Percentiles rank a stretch among this genome's conserved stretches.
These are phyloP conservation scores for Aphodius granarius DNA, from an alignment of 2,888 invertebrate genomes.

Conservation along the genomic window DNA sequence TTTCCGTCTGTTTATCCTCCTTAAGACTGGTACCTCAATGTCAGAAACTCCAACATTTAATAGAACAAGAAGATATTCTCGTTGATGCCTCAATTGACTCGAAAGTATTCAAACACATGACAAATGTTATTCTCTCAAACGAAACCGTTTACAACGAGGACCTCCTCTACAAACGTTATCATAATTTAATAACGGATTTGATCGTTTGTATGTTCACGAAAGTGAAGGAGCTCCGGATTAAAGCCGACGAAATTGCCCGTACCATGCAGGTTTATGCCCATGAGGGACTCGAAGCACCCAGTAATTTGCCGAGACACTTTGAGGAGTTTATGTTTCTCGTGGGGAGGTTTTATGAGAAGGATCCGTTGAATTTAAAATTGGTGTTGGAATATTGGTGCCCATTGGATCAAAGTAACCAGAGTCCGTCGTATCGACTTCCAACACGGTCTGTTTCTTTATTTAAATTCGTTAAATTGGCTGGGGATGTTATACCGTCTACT, in stretches of 20 bases:
- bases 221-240: constrained; percentile 77
- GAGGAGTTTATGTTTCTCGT: constrained; percentile 81
- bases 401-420: constrained; percentile 52
- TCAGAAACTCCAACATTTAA: constrained; percentile 58
- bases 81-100: constrained; percentile 79
- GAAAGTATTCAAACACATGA: constrained; percentile 78
- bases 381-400: constrained; percentile 84
- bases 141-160: constrained; percentile 72
- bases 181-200: constrained; percentile 87
- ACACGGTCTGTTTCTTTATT: constrained; percentile 78
- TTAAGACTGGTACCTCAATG: constrained; percentile 62
- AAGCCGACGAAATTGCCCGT: constrained; percentile 88
- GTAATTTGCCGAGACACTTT: constrained; percentile 76
- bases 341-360: constrained; percentile 75
- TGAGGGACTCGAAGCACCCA: constrained; percentile 78
- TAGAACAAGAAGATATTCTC: constrained; percentile 79
- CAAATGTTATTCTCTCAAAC: constrained; percentile 71
- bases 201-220: constrained; percentile 91
- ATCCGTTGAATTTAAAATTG: constrained; percentile 69
- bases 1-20: constrained; percentile 69
- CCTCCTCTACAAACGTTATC: constrained; percentile 81
- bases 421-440: constrained; percentile 52
- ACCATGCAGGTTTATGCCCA: constrained; percentile 73
- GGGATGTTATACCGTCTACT: constrained; percentile 81
- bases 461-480: constrained; percentile 88